Conservation (phyloP, 2,797 vertebrate genomes). For the Micrastur ruficollis region DNA sequence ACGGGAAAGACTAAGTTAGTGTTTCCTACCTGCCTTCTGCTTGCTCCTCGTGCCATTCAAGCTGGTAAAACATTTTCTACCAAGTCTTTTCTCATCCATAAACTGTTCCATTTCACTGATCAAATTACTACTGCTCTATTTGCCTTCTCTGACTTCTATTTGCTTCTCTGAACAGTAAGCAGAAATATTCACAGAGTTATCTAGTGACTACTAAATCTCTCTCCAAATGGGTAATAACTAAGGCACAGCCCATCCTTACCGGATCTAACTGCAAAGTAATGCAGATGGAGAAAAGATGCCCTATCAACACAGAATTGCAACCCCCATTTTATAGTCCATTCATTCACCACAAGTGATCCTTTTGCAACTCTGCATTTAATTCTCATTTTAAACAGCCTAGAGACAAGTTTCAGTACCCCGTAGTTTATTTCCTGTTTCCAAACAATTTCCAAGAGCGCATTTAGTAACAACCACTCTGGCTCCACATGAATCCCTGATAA, state of each 20-base stretch:
- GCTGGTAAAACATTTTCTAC: neutral
- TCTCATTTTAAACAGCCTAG: neutral
- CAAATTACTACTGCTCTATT: neutral
- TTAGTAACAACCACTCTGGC: neutral
- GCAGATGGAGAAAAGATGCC: neutral
- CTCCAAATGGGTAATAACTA: neutral
- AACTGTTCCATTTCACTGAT: neutral
- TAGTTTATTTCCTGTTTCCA: neutral
- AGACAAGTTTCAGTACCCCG: neutral
- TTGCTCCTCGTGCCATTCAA: neutral
- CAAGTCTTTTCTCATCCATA: neutral
- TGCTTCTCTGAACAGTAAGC: neutral
- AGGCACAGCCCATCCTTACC: neutral
- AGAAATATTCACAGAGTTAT: conserved; percentile 2
- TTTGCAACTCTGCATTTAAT: neutral
- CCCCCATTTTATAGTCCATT: neutral
- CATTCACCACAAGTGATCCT: neutral
- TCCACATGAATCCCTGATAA: neutral
- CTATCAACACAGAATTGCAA: neutral
- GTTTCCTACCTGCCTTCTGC: neutral
- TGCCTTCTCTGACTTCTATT: neutral
- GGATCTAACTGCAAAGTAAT: neutral
- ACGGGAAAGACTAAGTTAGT: neutral
- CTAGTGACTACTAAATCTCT: neutral
- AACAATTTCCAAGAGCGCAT: neutral